Evolutionary conservation across 2,113 vertebrate genomes (phyloP), one percentile per base, ranked within the genome.

Genomic region (Grammomys dolichurus): DNA sequence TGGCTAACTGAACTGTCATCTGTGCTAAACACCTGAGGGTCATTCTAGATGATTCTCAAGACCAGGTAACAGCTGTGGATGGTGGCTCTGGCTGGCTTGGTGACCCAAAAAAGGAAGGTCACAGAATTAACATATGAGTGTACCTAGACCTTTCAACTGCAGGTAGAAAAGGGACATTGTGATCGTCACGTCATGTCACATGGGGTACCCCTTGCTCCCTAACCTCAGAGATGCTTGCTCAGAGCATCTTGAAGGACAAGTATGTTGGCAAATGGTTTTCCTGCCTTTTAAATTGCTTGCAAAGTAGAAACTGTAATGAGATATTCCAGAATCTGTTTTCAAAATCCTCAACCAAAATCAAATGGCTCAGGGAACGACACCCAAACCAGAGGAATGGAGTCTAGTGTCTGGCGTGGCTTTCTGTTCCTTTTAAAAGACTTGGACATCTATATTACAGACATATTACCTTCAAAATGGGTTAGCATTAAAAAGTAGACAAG

Each of bases 121-220:
- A 24, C 11, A 3, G 3, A 33, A 54, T 63, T 56, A 54, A 54
- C 51, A 40, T 69, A 60, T 19, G 26, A 3, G 56, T 58, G 36
- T 7, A 51, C 20, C 90, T 63, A 87, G 46, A n/a, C 5, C 19
- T 0, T 6, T 81, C 43, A 12, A 7, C 48, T 40, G 54, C 4
- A 43, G 63, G 28, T n/a, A 43, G 72, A 67, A 78, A 63, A 3
- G 28, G 65, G 54, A 40, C 51, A 20, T 46, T 16, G 67, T 1
- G 54, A 75, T 0, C 0, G 33, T 43, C 8, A 8, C 0, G 3
- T 0, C 8, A 8, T 0, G 3, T 0, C 20, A 78, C 73, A 5
- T 1, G 33, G 40, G 16, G 20, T 22, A 65, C 1, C 10, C 60
- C 7, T 60, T 0, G 7, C 14, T 11, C 24, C 43, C 48, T 14